These are phyloP conservation scores for Oryctolagus cuniculus DNA, from an alignment of 2,113 vertebrate genomes.

Conservation along the genomic window DNA sequence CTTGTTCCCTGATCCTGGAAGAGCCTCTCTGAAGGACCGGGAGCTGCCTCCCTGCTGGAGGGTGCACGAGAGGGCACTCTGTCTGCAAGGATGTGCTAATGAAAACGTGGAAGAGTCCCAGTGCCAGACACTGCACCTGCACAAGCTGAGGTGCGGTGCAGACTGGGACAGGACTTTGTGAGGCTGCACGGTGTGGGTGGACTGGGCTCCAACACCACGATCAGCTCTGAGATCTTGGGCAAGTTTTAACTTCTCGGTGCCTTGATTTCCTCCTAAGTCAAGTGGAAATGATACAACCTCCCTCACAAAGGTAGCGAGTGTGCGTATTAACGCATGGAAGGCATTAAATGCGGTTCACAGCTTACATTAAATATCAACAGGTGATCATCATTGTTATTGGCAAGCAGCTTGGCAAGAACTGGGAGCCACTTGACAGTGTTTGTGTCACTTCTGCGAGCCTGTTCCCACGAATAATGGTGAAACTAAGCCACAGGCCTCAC, in stretches of 20 bases:
- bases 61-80: no score
- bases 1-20: neutral
- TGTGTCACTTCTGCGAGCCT: neutral
- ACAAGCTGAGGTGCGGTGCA: neutral
- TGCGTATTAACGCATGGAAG: neutral
- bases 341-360: neutral
- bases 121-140: neutral
- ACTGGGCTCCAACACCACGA: neutral
- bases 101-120: neutral
- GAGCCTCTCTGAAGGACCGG: neutral
- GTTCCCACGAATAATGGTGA: neutral
- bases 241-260: conserved; percentile 19
- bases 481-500: neutral
- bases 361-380: neutral
- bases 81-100: neutral
- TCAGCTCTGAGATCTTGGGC: neutral
- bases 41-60: neutral
- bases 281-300: conserved; percentile 3
- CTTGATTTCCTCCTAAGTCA: conserved; percentile 7
- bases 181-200: neutral
- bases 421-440: neutral
- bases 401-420: neutral
- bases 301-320: neutral
- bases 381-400: neutral
- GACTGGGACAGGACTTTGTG: neutral